Conservation (phyloP, 2,888 invertebrate genomes). For the Sinopyrophorus schimmeli region DNA sequence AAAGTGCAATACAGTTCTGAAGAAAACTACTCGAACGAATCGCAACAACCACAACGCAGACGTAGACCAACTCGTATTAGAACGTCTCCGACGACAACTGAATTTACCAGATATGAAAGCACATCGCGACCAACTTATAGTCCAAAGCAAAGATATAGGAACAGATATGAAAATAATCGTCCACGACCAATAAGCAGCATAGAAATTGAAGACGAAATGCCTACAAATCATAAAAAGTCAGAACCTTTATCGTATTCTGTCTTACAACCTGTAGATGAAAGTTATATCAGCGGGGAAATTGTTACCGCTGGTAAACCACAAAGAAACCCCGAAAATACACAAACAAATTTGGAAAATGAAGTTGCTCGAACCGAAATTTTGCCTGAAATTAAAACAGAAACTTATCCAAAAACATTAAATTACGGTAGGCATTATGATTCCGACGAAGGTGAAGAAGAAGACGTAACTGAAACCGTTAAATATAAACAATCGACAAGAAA, state of each 20-base stretch:
- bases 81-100: conserved; percentile 16
- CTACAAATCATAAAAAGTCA: conserved; percentile 29
- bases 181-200: conserved; percentile 14
- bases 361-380: conserved; percentile 5
- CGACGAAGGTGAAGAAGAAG: conserved; percentile 11
- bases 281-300: not conserved
- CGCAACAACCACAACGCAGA: conserved; percentile 34
- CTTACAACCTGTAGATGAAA: conserved; percentile 7
- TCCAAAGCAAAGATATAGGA: conserved; percentile 15
- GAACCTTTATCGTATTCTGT: conserved; percentile 11
- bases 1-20: conserved; percentile 41
- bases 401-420: conserved; percentile 10
- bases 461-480: not conserved
- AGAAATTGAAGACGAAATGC: conserved; percentile 24
- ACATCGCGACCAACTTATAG: not conserved
- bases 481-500: not conserved
- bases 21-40: conserved; percentile 24
- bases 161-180: conserved; percentile 17
- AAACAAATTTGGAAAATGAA: conserved; percentile 14
- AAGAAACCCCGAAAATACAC: conserved; percentile 14
- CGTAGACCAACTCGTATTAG: conserved; percentile 33
- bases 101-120: conserved; percentile 13
- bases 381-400: conserved; percentile 11
- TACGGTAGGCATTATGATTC: conserved; percentile 7
- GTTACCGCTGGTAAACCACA: conserved; percentile 6